phyloP scores from a whole-genome alignment of 2,797 vertebrate species.

The Dipus sagitta region DNA sequence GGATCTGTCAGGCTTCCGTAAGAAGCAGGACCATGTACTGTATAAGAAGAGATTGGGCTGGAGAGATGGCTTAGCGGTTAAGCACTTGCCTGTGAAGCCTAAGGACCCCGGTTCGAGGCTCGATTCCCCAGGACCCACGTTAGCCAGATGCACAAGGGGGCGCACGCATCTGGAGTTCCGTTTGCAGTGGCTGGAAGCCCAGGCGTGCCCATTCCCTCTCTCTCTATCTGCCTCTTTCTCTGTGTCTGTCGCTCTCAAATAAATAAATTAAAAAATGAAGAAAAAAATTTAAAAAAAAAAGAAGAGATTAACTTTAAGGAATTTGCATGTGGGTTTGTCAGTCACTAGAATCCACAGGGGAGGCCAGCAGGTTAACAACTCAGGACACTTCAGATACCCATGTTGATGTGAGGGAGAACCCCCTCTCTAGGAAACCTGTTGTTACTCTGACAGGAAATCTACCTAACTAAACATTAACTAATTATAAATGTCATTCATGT shows the following conservation, averaged over 20 bases:
- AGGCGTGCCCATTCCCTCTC: too few species aligned
- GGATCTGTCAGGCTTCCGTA: neutral
- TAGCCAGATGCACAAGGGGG: too few species aligned
- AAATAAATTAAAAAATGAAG: too few species aligned
- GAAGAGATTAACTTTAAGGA: conserved; percentile 22
- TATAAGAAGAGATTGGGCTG: neutral
- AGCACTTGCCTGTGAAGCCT: too few species aligned
- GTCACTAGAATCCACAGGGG: neutral
- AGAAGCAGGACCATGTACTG: neutral
- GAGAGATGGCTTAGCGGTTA: too few species aligned
- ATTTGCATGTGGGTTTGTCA: neutral
- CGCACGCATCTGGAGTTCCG: too few species aligned
- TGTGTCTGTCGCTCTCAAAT: too few species aligned
- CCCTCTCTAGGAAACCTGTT: neutral
- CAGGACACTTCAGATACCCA: neutral
- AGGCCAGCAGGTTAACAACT: neutral
- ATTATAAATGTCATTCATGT: neutral
- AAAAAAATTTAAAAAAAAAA: too few species aligned
- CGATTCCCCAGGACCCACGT: too few species aligned
- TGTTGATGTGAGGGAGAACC: neutral
- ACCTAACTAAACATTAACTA: neutral
- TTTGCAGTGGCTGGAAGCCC: too few species aligned
- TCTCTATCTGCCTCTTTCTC: too few species aligned
- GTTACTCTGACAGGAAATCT: neutral
- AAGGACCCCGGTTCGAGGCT: too few species aligned